Conservation (phyloP, 2,797 vertebrate species). For the Pseudomugil gertrudae region DNA sequence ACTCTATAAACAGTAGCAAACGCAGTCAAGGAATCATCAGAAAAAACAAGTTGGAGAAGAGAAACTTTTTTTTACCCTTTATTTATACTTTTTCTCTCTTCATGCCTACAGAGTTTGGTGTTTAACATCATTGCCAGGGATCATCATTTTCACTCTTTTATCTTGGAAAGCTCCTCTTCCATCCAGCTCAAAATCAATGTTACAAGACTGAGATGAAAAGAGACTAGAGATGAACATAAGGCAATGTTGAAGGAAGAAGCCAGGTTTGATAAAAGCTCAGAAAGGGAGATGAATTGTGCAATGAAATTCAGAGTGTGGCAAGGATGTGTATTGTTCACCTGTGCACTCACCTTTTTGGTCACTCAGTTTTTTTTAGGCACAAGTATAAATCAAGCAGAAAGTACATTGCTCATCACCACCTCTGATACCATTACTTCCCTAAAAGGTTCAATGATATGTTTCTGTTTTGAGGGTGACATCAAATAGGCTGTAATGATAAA, state of each 20-base stretch:
- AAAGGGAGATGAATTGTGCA: conserved; percentile 42
- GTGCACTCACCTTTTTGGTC: conserved; percentile 9
- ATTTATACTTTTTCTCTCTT: conserved; percentile 2
- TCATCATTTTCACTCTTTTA: conserved; percentile 29
- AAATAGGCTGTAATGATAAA: not conserved
- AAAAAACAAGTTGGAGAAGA: conserved; percentile 18
- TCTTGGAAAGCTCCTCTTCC: conserved; percentile 26
- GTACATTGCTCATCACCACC: conserved; percentile 43
- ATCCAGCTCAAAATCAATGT: conserved; percentile 40
- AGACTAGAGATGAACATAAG: conserved; percentile 44
- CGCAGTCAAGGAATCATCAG: conserved; percentile 13
- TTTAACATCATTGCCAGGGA: conserved; percentile 35
- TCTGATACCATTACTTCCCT: conserved; percentile 37
- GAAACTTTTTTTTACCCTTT: conserved; percentile 31
- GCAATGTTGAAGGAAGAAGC: conserved; percentile 46
- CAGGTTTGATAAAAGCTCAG: conserved; percentile 39
- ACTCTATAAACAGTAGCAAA: conserved; percentile 15
- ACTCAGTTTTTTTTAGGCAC: conserved; percentile 20
- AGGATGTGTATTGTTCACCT: conserved; percentile 23
- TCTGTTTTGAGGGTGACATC: conserved; percentile 15
- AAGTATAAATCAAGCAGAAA: conserved; percentile 21
- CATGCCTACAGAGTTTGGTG: conserved; percentile 17
- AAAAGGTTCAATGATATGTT: conserved; percentile 11
- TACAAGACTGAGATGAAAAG: conserved; percentile 44
- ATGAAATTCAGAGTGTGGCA: conserved; percentile 34